Evolutionary conservation across 2,113 vertebrate species (phyloP), one percentile per base, ranked within the genome.

Genomic region (Willisornis vidua): DNA sequence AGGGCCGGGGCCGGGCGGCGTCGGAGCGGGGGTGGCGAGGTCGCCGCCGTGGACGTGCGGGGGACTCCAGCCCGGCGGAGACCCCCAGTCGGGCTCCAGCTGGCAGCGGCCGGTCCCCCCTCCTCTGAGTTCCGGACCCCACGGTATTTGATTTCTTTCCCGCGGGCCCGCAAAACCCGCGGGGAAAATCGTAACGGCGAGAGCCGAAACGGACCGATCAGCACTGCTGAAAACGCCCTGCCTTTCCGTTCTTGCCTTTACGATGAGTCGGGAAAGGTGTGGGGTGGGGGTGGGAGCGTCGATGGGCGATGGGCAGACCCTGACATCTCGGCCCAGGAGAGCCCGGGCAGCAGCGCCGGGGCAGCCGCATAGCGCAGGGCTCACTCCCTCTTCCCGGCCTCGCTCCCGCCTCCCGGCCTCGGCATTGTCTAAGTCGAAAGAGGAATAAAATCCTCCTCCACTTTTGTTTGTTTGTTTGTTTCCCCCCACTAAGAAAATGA

Each of bases 101-200:
- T 6, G 10, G 20, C 43, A 23, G 51, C 16, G 24, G 16, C 35
- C 14, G 31, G 13, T 52, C 25, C 12, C 22, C 29, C 5, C 12
- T 3, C 2, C 23, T 25, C 35, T 3, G 7, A 8, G 31, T 4
- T 18, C 24, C 15, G 3, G 9, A 10, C 9, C 26, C 61, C 20
- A 14, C 14, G 1, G 8, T 31, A 2, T 28, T 52, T 19, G 25
- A 6, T 57, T 48, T 63, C 19, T 17, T 49, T 70, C 39, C 48
- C 37, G 9, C 7, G 17, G 22, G 33, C 35, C 33, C 46, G 7
- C 26, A 22, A 55, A 87, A 35, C 10, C 23, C 8, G 12, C 28
- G 19, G 59, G 28, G 22, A 41, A 70, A 51, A 61, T 23, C 7
- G 5, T 5, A 58, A 39, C 11, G 37, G 23, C 14, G 45, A 41